Conservation (phyloP, 2,113 vertebrate genomes). For the Pseudois nayaur region DNA sequence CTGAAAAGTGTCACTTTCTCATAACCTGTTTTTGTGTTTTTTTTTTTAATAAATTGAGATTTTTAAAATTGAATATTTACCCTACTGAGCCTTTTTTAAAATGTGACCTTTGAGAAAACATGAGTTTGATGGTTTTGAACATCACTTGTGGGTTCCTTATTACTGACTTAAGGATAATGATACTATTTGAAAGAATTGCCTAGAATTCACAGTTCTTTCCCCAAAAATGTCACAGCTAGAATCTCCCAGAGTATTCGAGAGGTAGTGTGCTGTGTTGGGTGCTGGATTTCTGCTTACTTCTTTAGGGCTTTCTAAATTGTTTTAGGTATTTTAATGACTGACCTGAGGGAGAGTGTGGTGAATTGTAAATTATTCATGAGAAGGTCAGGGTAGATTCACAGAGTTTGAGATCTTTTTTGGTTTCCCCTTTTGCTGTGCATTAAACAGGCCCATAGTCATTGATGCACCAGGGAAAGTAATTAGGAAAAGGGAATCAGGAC, state of each 20-base stretch:
- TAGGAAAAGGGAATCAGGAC: not conserved
- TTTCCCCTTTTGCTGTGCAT: not conserved
- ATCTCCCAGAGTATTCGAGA: not conserved
- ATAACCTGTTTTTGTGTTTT: not conserved
- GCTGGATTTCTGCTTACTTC: not conserved
- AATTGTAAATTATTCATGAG: not conserved
- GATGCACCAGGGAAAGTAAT: not conserved
- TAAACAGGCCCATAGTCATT: not conserved
- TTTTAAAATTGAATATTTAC: not conserved
- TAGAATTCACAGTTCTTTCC: not conserved
- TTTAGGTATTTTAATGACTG: not conserved
- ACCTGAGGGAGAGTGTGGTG: not conserved
- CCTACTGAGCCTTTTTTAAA: conserved; percentile 5
- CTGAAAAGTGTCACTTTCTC: conserved; percentile 7
- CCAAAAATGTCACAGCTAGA: not conserved
- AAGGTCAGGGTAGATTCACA: not conserved
- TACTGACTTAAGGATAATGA: not conserved
- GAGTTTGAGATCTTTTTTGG: not conserved
- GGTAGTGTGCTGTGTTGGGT: not conserved
- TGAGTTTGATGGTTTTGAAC: not conserved
- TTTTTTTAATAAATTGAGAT: not conserved
- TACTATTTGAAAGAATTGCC: not conserved
- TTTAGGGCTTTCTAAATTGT: not conserved
- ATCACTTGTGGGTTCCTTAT: not conserved
- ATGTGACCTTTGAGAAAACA: not conserved